Base-by-base conservation (phyloP, 1,140 invertebrate genomes). In the Hyles vespertilio region DNA sequence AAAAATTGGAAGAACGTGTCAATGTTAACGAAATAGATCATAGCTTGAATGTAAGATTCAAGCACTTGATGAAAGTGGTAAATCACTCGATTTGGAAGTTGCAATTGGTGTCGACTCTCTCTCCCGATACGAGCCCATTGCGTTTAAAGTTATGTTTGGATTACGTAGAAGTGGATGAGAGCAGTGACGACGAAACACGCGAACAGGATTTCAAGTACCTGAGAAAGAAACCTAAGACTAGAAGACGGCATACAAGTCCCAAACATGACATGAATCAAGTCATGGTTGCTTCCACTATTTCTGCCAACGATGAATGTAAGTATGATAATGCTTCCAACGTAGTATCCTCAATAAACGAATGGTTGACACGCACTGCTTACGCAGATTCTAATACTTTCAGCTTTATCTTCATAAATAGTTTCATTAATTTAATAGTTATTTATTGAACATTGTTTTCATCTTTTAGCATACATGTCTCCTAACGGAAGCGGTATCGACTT, bases 71-170 rank as follows among this genome's bases (percentile, higher is more conserved):
- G 2, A 82, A 79, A 62, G 77, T 89, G 5, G 79, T 87, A 1
- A 89, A 89, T 57, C 78, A 89, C 69, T 87, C 87, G 9, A 77
- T 90, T 52, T 90, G 87, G 84, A 89, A 88, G 60, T 74, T 87
- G 68, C 85, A 90, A 51, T 59, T 89, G 32, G 87, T 90, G 2
- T 89, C 85, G 5, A 89, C 79, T 44, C 69, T 89, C 7, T 85
- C 86, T 1, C 81, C 88, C 4, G 87, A 89, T 33, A 77, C 71
- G 3, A 79, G 69, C 54, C 79, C 83, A 3, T 62, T 82, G 54
- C 77, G 79, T 12, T 55, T 84, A 3, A 89, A 87, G 56, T 65
- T 88, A 2, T 88, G 81, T 57, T 66, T 86, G 32, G 82, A 89
- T 59, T 89, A 90, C 59, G 84, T 89, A 1, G 85, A 89, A 63